A percentile compares a stretch with the other conserved stretches of the same genome.
Evolutionary conservation across 2,888 invertebrate species (phyloP).

Genomic region (Merodon equestris): DNA sequence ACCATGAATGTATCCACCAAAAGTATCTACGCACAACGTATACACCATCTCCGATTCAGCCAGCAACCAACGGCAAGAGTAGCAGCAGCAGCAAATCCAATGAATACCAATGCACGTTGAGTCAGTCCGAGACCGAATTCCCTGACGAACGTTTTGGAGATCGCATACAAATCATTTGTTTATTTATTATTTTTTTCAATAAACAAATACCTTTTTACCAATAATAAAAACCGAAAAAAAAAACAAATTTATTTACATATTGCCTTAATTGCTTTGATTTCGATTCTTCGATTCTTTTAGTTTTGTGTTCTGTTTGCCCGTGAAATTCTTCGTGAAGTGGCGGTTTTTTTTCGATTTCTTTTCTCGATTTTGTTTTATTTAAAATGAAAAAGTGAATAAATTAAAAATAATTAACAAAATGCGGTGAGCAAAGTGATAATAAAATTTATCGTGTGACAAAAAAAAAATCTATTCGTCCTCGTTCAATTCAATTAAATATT

Average conservation of each 20-base stretch:
- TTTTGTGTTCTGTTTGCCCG: not conserved
- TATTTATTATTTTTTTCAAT: constrained; percentile 1
- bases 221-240: not conserved
- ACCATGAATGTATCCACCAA: constrained; percentile 53
- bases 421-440: constrained; percentile 8
- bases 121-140: constrained; percentile 76
- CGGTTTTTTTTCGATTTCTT: constrained; percentile 6
- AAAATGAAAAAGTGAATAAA: constrained; percentile 15
- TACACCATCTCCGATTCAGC: constrained; percentile 5
- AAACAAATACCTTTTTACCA: not conserved
- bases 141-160: constrained; percentile 77
- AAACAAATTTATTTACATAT: constrained; percentile 22
- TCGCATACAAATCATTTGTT: constrained; percentile 47
- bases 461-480: not conserved
- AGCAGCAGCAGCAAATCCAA: constrained; percentile 45
- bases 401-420: constrained; percentile 6
- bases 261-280: constrained; percentile 11
- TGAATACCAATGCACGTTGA: constrained; percentile 61
- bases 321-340: not conserved
- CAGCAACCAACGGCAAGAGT: constrained; percentile 5
- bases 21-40: constrained; percentile 53
- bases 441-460: constrained; percentile 6
- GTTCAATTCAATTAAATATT: too few relatives aligned
- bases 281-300: constrained; percentile 38
- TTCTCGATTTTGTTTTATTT: not conserved